These are phyloP conservation scores for Sinocyclocheilus anophthalmus DNA, from an alignment of 2,113 vertebrate genomes.

Conservation along the genomic window DNA sequence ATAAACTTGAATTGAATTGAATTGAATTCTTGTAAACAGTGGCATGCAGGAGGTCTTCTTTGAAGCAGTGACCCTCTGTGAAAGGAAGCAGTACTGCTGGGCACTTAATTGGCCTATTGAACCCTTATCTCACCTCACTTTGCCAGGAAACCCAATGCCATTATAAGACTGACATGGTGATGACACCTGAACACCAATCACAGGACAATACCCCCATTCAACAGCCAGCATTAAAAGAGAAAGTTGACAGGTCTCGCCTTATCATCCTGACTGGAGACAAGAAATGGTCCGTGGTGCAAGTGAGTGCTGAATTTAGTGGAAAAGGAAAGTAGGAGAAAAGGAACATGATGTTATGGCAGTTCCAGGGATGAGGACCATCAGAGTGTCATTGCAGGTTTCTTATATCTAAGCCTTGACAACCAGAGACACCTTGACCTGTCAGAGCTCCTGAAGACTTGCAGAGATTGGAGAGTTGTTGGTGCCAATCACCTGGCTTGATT, in stretches of 20 bases:
- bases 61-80: slow-evolving; percentile 37
- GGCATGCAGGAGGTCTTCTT: not conserved
- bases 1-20: no score
- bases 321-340: slow-evolving; percentile 17
- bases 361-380: slow-evolving; percentile 26
- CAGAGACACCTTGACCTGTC: slow-evolving; percentile 25
- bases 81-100: slow-evolving; percentile 28
- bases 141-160: slow-evolving; percentile 34
- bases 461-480: not conserved
- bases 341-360: slow-evolving; percentile 30
- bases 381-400: slow-evolving; percentile 16
- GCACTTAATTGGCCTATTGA: slow-evolving; percentile 49
- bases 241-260: slow-evolving; percentile 31
- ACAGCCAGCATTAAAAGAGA: slow-evolving; percentile 19
- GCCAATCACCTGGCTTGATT: not conserved
- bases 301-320: slow-evolving; percentile 33
- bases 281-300: slow-evolving; percentile 3
- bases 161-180: slow-evolving; percentile 53
- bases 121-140: slow-evolving; percentile 48
- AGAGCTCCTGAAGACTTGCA: not conserved
- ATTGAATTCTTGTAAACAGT: not conserved
- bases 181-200: slow-evolving; percentile 43
- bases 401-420: slow-evolving; percentile 27
- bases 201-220: slow-evolving; percentile 43
- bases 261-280: slow-evolving; percentile 38